Evolutionary conservation across 2,113 vertebrate genomes (phyloP).

Genomic region (Hemicordylus capensis): DNA sequence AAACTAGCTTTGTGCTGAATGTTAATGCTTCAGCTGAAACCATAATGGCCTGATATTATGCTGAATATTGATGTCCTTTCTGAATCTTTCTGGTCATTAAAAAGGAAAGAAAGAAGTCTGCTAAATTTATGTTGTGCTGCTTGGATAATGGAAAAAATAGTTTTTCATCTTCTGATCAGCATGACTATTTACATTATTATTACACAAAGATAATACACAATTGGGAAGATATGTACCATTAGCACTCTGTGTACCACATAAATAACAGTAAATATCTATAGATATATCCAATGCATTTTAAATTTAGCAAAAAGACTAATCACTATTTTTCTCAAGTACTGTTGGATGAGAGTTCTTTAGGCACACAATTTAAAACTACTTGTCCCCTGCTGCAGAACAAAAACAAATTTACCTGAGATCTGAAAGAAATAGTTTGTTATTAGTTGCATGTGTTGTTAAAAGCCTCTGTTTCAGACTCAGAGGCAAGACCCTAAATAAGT

Average conservation of each 20-base stretch:
- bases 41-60: background rate
- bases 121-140: background rate
- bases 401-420: conserved; percentile 78
- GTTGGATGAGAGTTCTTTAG: conserved; percentile 54
- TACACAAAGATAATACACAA: background rate
- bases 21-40: background rate
- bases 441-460: conserved; percentile 59
- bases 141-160: background rate
- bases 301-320: conserved; percentile 18
- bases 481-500: conserved; percentile 53
- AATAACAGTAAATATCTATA: background rate
- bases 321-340: conserved; percentile 61
- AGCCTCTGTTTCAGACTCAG: conserved; percentile 62
- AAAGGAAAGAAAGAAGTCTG: too few relatives aligned
- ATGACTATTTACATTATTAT: background rate
- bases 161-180: background rate
- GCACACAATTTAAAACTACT: conserved; percentile 62
- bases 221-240: conserved; percentile 5
- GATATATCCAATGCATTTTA: background rate
- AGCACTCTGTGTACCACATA: background rate
- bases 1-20: background rate
- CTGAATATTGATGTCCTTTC: background rate
- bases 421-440: conserved; percentile 69
- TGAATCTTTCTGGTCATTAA: background rate
- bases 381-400: conserved; percentile 56